Base-by-base conservation (phyloP, 1,140 invertebrate genomes). In the Manduca sexta region DNA sequence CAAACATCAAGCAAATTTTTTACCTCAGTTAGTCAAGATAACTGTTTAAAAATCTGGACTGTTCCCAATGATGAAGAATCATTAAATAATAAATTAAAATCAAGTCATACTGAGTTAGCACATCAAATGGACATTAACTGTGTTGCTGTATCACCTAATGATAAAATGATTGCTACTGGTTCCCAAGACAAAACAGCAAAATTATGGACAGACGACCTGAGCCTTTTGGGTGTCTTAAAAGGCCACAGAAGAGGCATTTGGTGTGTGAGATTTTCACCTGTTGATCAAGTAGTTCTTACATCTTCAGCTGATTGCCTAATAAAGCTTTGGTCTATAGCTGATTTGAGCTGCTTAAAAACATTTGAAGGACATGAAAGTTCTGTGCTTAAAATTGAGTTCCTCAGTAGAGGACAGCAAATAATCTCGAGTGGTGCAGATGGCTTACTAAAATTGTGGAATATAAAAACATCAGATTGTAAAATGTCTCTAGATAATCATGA, bases 141-240 rank as follows among this genome's bases (percentile, higher is more conserved):
- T 64, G 91, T 98, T 5, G 86, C 90, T 38, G 89, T 97, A 31
- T 94, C 96, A 4, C 95, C 95, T 3, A 98, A 98, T 87, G 95
- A 97, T 74, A 93, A 93, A 86, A 88, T 97, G 11, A 88, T 95
- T 52, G 94, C 94, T 1, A 96, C 96, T 47, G 96, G 92, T 12
- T 98, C 96, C 11, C 94, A 97, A 81, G 98, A 99, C 84, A 98
- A 98, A 89, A 96, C 95, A 37, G 95, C 94, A 0, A 99, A 98
- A 88, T 61, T 98, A n/a, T 98, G 95, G 95, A 89, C 89, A 45
- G 88, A 90, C 17, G 89, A 91, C 69, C 89, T 98, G 17, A 86
- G 89, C 51, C 73, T 95, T 30, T 60, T 97, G 3, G 97, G 95
- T 6, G 90, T 93, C 1, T 87, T 99, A 16, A 90, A 91, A 63